phyloP scores from a whole-genome alignment of 2,888 invertebrate species.

The Drosophila subquinaria region DNA sequence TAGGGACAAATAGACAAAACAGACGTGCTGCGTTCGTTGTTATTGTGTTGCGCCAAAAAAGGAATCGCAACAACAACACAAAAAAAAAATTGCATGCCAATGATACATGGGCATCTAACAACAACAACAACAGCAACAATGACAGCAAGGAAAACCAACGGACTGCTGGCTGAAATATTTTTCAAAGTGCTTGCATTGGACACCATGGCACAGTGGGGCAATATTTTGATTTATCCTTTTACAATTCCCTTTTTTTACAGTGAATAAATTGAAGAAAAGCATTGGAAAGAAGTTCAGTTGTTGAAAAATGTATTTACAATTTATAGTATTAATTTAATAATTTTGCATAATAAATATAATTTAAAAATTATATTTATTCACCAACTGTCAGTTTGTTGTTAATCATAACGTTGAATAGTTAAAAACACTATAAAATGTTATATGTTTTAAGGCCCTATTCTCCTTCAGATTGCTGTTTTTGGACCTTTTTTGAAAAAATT shows the following conservation, averaged over 20 bases:
- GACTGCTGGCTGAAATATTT: slow-evolving; percentile 36
- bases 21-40: slow-evolving; percentile 30
- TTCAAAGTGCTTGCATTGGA: slow-evolving; percentile 28
- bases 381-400: too few species aligned
- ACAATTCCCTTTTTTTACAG: neutral
- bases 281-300: neutral
- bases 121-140: slow-evolving; percentile 13
- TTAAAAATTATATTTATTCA: too few species aligned
- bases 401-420: too few species aligned
- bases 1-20: slow-evolving; percentile 24
- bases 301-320: too few species aligned
- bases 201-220: slow-evolving; percentile 37
- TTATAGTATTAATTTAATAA: too few species aligned
- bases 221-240: neutral
- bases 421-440: too few species aligned
- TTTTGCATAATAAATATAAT: too few species aligned
- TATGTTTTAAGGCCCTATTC: too few species aligned
- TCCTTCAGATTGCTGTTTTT: too few species aligned
- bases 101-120: slow-evolving; percentile 62
- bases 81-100: slow-evolving; percentile 74
- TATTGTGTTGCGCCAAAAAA: slow-evolving; percentile 24
- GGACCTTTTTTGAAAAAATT: too few species aligned
- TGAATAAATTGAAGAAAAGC: neutral
- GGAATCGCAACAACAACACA: slow-evolving; percentile 14
- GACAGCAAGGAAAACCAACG: slow-evolving; percentile 14